These are phyloP conservation scores for Homalodisca vitripennis DNA, from an alignment of 1,140 invertebrate genomes.

Conservation along the genomic window DNA sequence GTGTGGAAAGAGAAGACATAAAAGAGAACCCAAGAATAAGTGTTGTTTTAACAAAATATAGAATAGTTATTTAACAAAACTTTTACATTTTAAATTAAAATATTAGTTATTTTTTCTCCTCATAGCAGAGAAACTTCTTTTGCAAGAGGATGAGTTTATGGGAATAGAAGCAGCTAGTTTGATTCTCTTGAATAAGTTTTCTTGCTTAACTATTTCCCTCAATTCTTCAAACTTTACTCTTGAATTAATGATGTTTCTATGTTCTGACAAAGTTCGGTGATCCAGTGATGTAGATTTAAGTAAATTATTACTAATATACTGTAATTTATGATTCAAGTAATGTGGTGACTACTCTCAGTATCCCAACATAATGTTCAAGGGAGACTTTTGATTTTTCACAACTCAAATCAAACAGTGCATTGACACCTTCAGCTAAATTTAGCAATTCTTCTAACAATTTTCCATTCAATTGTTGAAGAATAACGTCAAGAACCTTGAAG, in stretches of 20 bases:
- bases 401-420: not conserved
- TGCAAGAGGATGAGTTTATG: not conserved
- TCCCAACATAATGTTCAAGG: no score
- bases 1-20: no score
- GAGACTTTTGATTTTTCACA: not conserved
- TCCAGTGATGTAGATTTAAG: not conserved
- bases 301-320: conserved; percentile 13
- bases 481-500: conserved; percentile 1
- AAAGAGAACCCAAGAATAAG: no score
- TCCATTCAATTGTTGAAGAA: not conserved
- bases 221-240: no score
- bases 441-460: conserved; percentile 1
- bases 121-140: not conserved
- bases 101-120: not conserved
- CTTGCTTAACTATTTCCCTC: not conserved
- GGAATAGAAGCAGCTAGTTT: not conserved
- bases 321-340: conserved; percentile 13
- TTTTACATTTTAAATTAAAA: no score
- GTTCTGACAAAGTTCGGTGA: not conserved
- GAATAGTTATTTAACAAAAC: no score
- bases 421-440: not conserved
- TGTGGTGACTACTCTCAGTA: not conserved
- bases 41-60: no score
- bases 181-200: not conserved
- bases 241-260: no score